Conservation (phyloP, 1,140 invertebrate genomes). For the Zaprionus taronus region DNA sequence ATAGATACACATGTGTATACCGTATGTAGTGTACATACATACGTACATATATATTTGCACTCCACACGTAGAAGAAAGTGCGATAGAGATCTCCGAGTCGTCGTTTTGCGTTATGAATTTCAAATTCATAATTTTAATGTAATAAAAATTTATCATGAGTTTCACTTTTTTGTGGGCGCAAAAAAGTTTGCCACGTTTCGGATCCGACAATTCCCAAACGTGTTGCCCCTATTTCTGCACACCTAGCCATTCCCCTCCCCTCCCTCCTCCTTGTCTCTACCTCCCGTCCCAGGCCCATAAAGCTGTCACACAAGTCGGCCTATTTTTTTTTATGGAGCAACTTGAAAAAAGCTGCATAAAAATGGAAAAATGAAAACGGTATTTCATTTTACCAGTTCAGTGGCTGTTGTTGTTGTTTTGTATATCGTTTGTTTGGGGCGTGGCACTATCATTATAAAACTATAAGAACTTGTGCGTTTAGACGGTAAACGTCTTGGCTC, state of each 20-base stretch:
- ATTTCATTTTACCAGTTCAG: not conserved
- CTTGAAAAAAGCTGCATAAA: slow-evolving; percentile 18
- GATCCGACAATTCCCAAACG: slow-evolving; percentile 34
- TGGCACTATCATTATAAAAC: slow-evolving; percentile 2
- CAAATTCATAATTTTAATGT: slow-evolving; percentile 49
- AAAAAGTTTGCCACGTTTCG: slow-evolving; percentile 39
- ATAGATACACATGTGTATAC: not conserved
- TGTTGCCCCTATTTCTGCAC: slow-evolving; percentile 27
- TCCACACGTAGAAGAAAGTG: not conserved
- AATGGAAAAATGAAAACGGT: slow-evolving; percentile 12
- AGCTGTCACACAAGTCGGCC: slow-evolving; percentile 16
- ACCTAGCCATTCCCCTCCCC: not conserved
- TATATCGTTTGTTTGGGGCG: not conserved
- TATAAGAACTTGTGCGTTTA: slow-evolving; percentile 15
- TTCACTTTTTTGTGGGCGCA: slow-evolving; percentile 27
- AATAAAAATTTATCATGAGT: slow-evolving; percentile 44
- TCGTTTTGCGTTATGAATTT: slow-evolving; percentile 30
- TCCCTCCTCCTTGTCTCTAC: not conserved
- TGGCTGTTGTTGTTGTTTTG: not conserved
- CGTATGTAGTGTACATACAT: not conserved
- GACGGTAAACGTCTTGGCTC: not conserved
- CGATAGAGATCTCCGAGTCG: slow-evolving; percentile 17
- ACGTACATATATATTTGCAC: not conserved
- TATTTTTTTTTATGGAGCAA: slow-evolving; percentile 25
- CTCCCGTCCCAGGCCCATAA: not conserved